phyloP scores from a whole-genome alignment of 2,797 vertebrate genomes.

The Crenuchus spilurus region DNA sequence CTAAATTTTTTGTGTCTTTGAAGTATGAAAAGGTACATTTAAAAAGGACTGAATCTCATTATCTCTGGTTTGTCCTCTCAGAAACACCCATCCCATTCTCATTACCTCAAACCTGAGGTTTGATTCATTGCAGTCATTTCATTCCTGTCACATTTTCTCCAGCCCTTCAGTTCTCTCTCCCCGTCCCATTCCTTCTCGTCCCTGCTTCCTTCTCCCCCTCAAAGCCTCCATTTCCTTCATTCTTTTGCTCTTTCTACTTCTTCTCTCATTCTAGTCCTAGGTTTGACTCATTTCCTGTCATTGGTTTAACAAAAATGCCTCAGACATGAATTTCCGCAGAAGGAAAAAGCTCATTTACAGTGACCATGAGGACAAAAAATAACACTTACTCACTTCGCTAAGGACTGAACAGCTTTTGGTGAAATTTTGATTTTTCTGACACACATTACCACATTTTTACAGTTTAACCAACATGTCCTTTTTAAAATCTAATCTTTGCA shows the following conservation, averaged over 20 bases:
- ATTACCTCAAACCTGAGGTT: too few species aligned
- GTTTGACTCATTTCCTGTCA: conserved; percentile 53
- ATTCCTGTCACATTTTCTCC: not conserved
- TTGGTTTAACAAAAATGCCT: conserved; percentile 52
- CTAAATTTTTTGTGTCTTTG: not conserved
- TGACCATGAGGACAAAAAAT: not conserved
- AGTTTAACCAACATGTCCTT: too few species aligned
- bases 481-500: too few species aligned
- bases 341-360: conserved; percentile 31
- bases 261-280: not conserved
- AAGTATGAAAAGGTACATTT: too few species aligned
- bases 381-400: not conserved
- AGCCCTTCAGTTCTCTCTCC: not conserved
- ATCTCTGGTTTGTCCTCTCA: not conserved
- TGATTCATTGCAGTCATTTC: too few species aligned
- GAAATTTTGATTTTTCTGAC: not conserved
- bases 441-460: too few species aligned
- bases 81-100: not conserved
- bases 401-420: not conserved
- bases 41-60: not conserved
- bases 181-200: not conserved
- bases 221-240: not conserved
- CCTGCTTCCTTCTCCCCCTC: not conserved
- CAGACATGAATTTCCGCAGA: conserved; percentile 48
- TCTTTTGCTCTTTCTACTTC: not conserved